Conservation (phyloP, 1,140 invertebrate genomes). For the Bradysia coprophila region DNA sequence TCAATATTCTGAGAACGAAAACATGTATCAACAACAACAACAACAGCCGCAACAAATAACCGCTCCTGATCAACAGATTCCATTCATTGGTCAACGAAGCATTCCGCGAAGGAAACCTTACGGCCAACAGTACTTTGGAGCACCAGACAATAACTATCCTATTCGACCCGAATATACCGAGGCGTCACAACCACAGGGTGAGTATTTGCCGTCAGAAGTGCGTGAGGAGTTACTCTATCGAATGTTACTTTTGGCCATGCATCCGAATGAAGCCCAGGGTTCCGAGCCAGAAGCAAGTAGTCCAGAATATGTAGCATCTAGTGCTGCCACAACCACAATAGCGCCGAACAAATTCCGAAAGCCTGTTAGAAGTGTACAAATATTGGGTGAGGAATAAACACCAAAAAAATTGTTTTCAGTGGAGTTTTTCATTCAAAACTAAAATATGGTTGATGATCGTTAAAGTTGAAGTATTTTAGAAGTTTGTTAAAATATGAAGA, state of each 20-base stretch:
- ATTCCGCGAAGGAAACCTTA: conserved; percentile 4
- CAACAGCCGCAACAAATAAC: conserved; percentile 1
- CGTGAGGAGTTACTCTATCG: conserved; percentile 43
- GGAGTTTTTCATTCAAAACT: no score
- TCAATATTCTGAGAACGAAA: conserved; percentile 1
- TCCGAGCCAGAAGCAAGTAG: conserved; percentile 13
- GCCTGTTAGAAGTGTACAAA: conserved; percentile 37
- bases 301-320: conserved; percentile 17
- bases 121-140: conserved; percentile 19
- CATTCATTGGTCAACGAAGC: conserved; percentile 2
- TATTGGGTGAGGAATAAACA: conserved; percentile 32
- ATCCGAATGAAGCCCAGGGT: conserved; percentile 32
- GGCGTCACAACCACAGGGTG: conserved; percentile 27
- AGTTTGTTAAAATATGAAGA: no score
- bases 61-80: conserved; percentile 1
- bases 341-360: conserved; percentile 24
- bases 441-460: no score
- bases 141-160: conserved; percentile 22
- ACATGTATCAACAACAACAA: conserved; percentile 4
- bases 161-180: conserved; percentile 24
- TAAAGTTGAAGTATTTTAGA: no score
- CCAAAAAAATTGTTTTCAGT: no score
- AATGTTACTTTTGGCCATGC: conserved; percentile 49
- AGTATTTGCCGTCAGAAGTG: conserved; percentile 42
- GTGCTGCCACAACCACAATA: conserved; percentile 12